These are phyloP conservation scores for Pangasius mekongensis DNA, from an alignment of 2,797 vertebrate genomes.

Conservation along the genomic window DNA sequence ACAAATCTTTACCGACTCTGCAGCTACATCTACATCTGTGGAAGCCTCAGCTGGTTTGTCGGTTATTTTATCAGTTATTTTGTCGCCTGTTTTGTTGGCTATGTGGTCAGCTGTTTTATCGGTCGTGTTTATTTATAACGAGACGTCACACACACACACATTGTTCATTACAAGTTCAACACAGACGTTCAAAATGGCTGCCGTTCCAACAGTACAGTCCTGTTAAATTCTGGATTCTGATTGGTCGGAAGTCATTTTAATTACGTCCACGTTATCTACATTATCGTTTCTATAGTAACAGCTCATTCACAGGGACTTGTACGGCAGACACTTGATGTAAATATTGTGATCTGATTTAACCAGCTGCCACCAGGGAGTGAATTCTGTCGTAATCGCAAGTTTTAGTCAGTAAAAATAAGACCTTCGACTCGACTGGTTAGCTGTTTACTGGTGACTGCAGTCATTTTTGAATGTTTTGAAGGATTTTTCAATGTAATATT, in stretches of 20 bases:
- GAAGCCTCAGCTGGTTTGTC: too few species aligned
- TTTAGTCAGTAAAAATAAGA: neutral
- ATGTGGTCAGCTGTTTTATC: too few species aligned
- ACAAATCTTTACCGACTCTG: too few species aligned
- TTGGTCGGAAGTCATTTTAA: neutral
- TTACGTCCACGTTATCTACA: neutral
- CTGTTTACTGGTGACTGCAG: neutral
- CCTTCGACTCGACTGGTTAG: neutral
- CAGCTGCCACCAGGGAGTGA: neutral
- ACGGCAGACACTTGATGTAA: neutral
- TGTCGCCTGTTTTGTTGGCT: too few species aligned
- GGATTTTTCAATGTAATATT: neutral
- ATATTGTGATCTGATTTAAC: neutral
- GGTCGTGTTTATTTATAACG: too few species aligned
- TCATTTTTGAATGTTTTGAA: neutral
- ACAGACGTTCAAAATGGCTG: neutral
- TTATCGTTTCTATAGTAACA: neutral
- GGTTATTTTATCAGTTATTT: too few species aligned
- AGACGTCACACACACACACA: neutral
- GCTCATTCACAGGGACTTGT: neutral
- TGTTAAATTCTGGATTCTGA: neutral
- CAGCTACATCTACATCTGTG: too few species aligned
- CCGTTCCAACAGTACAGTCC: too few species aligned
- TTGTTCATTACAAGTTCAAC: neutral
- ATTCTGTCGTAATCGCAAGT: neutral